Base-by-base conservation (phyloP, 2,888 invertebrate genomes). In the Oscheius sp. region DNA sequence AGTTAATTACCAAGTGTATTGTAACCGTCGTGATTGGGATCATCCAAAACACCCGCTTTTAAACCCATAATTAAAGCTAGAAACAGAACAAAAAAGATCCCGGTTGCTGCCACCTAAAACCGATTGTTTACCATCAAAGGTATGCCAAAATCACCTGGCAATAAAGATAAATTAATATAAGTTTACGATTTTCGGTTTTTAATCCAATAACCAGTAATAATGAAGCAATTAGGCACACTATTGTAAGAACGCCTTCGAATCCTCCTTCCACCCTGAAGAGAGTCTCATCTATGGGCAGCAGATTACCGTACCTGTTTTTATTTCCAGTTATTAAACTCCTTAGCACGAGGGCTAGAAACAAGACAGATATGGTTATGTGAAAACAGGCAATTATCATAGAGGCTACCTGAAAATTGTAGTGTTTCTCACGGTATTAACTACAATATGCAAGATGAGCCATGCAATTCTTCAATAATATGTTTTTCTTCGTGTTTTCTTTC, bases 51-150 rank as follows among this genome's bases (percentile, higher is more conserved):
- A 71, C 79, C 78, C 23, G 80, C 76, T 63, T 82, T 83, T 41
- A 77, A 75, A 49, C 83, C 80, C 77, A 81, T 81, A 41, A 83
- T 83, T 13, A 83, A 72, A 18, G 77, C 75, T 1, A 81, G 77
- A 55, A 81, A 81, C 6, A 83, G 63, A 18, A 80, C 64, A 72
- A 81, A 83, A 52, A 81, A 77, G 49, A 81, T 64, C 21, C 76
- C 76, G 55, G 81, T 76, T 46, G 78, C 75, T 35, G 77, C 69
- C 13, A 73, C 75, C 82, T 82, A 76, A 63, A 82, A 75, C n/a
- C 2, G n/a, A 35, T 21, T 16, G 55, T 35, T 35, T 35, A 35
- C 9, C 35, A 6, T 35, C 35, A 35, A 35, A 35, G 9, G 35
- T 35, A 9, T 9, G 3, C 9, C 35, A 35, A 35, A 35, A 35